Evolutionary conservation across 35 echinoderm and acorn worm species (phyloP), one percentile per base, ranked within the genome.

Genomic region (Hemicentrotus pulcherrimus): DNA sequence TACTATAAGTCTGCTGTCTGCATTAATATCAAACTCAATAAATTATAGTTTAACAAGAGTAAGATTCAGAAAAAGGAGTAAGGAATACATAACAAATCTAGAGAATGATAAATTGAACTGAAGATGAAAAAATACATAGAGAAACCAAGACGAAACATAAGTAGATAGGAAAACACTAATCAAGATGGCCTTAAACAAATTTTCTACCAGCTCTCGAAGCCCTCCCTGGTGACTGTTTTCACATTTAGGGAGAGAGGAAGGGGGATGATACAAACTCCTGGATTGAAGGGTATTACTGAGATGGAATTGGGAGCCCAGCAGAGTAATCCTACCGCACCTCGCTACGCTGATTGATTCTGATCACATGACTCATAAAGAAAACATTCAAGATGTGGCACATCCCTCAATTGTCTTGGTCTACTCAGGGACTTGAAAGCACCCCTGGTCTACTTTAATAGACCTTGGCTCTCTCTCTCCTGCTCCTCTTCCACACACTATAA

Each of bases 301-400:
- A 78, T 78, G 65, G 65, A 78, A 78, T 78, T 78, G 65, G 65
- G 65, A 78, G 65, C 65, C 65, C 65, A 28, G 65, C 65, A 8
- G 65, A 78, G 65, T 78, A 78, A 78, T 78, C 65, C 65, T 78
- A 78, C 65, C 65, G 65, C 65, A 78, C 65, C 65, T 78, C 65
- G 7, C 65, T 18, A 78, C 19, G 65, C 65, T 78, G 65, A 78
- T 78, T 78, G 65, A 78, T 78, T 78, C 65, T 78, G 65, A 78
- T 78, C 65, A 78, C 65, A 78, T 78, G 65, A 78, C 65, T 78
- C 65, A 78, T 78, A 78, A 78, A 78, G 65, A 78, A 78, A 78
- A 78, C 65, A 78, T 78, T 78, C 19, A 78, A 78, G 65, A 78
- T 18, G 35, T 11, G 24, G 65, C 28, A 78, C 65, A 78, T 78